Conservation (phyloP, 2,888 invertebrate species). For the Megastigmus dorsalis region DNA sequence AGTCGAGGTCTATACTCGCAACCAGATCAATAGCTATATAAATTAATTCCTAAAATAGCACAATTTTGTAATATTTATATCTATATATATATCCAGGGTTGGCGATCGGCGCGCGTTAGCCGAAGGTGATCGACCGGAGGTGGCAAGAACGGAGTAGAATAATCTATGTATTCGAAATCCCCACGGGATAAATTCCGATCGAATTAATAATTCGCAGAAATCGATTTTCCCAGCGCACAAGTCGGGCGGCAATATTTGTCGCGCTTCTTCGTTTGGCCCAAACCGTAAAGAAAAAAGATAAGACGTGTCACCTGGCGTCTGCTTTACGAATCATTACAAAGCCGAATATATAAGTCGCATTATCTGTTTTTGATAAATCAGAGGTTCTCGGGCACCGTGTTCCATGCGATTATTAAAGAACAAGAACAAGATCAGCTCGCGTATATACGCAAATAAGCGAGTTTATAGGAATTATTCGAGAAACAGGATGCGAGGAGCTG, state of each 20-base stretch:
- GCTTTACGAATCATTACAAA: constrained; percentile 9
- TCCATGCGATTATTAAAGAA: no score
- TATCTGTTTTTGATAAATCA: constrained; percentile 40
- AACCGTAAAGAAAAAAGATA: not conserved
- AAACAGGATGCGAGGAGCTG: no score
- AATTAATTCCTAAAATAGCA: not conserved
- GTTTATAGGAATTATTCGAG: not conserved
- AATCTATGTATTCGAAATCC: constrained; percentile 7
- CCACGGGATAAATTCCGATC: not conserved
- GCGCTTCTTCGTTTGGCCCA: not conserved
- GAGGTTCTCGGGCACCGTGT: constrained; percentile 13
- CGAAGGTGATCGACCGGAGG: constrained; percentile 31
- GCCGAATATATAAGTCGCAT: not conserved
- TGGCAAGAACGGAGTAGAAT: not conserved
- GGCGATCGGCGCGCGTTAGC: not conserved
- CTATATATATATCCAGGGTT: no score
- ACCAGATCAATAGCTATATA: no score
- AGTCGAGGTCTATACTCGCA: no score
- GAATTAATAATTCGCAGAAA: constrained; percentile 11
- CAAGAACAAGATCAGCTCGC: no score
- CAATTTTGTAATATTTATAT: constrained; percentile 21
- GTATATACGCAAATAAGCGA: not conserved
- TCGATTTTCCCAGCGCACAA: constrained; percentile 24
- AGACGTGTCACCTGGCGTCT: constrained; percentile 42
- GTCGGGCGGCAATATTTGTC: not conserved